phyloP scores from a whole-genome alignment of 2,888 invertebrate genomes.

The Cotesia congregata region DNA sequence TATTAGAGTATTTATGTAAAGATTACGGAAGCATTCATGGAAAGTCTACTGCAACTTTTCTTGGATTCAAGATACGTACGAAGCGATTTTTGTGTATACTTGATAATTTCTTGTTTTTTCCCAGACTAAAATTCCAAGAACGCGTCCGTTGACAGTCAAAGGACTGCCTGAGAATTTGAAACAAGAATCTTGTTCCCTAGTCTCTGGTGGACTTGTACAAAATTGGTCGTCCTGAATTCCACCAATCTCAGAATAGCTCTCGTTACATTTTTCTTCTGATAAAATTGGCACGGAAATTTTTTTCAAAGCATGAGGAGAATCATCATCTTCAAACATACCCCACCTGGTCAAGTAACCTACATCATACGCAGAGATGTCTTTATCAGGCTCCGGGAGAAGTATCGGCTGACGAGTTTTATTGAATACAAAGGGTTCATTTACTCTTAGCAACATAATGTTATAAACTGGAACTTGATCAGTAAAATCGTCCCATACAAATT shows the following conservation, averaged over 20 bases:
- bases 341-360: slow-evolving; percentile 49
- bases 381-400: slow-evolving; percentile 65
- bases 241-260: slow-evolving; percentile 22
- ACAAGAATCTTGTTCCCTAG: slow-evolving; percentile 72
- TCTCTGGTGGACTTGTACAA: slow-evolving; percentile 74
- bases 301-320: slow-evolving; percentile 52
- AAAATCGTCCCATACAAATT: neutral
- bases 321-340: slow-evolving; percentile 41
- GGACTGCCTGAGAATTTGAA: slow-evolving; percentile 61
- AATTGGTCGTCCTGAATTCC: slow-evolving; percentile 67
- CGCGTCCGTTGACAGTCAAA: slow-evolving; percentile 48
- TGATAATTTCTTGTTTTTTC: slow-evolving; percentile 70
- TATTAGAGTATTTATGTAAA: neutral
- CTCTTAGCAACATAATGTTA: neutral
- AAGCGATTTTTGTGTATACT: slow-evolving; percentile 71
- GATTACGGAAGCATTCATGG: too few relatives aligned
- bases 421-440: slow-evolving; percentile 69
- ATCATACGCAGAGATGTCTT: slow-evolving; percentile 12
- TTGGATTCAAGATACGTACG: slow-evolving; percentile 68
- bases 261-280: slow-evolving; percentile 69
- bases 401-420: slow-evolving; percentile 70
- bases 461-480: neutral
- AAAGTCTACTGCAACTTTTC: neutral
- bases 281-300: slow-evolving; percentile 73
- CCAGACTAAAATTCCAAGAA: slow-evolving; percentile 64